Conservation (phyloP, 2,888 invertebrate genomes). For the Minunthozetes semirufus region DNA sequence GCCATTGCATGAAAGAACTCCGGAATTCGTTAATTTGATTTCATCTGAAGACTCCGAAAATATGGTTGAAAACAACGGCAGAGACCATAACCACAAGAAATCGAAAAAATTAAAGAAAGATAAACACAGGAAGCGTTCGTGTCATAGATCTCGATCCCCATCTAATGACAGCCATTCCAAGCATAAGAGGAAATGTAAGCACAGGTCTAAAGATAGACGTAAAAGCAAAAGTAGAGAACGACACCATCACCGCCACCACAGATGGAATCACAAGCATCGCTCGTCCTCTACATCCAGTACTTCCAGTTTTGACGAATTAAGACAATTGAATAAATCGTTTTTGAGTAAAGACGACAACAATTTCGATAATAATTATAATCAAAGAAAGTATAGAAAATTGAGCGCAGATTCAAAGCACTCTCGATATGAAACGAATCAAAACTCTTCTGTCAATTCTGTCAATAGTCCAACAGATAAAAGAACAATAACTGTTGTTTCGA, state of each 20-base stretch:
- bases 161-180: not conserved
- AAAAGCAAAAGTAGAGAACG: not conserved
- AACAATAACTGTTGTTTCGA: too few species aligned
- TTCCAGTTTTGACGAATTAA: not conserved
- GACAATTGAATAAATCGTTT: not conserved
- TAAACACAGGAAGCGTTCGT: conserved; percentile 12
- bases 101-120: not conserved
- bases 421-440: too few species aligned
- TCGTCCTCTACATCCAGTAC: not conserved
- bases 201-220: not conserved
- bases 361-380: too few species aligned
- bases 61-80: not conserved
- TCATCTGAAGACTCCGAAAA: conserved; percentile 1
- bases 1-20: conserved; percentile 61
- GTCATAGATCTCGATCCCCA: not conserved
- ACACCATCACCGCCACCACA: not conserved
- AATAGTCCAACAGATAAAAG: too few species aligned
- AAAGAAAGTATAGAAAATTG: too few species aligned
- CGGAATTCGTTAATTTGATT: conserved; percentile 57
- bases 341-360: too few species aligned
- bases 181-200: not conserved
- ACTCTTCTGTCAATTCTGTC: too few species aligned
- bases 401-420: too few species aligned
- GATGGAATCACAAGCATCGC: not conserved
- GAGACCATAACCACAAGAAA: not conserved